These are phyloP conservation scores for Panulirus ornatus DNA, from an alignment of 1,140 invertebrate species.

Conservation along the genomic window DNA sequence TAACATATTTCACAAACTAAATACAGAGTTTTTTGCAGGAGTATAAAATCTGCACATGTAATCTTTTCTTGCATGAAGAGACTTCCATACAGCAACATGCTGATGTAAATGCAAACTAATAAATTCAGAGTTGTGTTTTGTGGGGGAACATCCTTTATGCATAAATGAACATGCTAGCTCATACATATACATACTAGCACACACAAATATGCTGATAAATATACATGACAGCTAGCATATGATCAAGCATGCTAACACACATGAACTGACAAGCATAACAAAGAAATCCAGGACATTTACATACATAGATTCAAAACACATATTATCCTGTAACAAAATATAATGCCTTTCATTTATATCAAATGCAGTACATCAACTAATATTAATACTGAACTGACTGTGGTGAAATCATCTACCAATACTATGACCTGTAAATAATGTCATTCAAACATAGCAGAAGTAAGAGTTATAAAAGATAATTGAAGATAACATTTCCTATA, in stretches of 20 bases:
- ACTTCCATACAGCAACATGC: too few species aligned
- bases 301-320: background rate
- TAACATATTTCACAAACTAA: too few species aligned
- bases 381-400: constrained; percentile 1
- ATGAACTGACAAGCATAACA: background rate
- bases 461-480: background rate
- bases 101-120: too few species aligned
- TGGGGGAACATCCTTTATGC: constrained; percentile 21
- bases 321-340: background rate
- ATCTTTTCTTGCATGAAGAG: too few species aligned
- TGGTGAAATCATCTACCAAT: background rate
- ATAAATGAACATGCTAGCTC: background rate
- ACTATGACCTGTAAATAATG: background rate
- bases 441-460: background rate
- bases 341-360: background rate
- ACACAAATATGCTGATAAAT: background rate
- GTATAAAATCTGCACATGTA: too few species aligned
- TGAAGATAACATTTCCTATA: background rate
- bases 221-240: too few species aligned
- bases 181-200: background rate
- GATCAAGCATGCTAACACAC: background rate
- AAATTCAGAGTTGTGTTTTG: too few species aligned
- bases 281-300: background rate
- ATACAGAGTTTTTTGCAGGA: too few species aligned
- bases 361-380: background rate